Evolutionary conservation across 2,888 invertebrate species (phyloP), one percentile per base, ranked within the genome.

Genomic region (Noctua janthe): DNA sequence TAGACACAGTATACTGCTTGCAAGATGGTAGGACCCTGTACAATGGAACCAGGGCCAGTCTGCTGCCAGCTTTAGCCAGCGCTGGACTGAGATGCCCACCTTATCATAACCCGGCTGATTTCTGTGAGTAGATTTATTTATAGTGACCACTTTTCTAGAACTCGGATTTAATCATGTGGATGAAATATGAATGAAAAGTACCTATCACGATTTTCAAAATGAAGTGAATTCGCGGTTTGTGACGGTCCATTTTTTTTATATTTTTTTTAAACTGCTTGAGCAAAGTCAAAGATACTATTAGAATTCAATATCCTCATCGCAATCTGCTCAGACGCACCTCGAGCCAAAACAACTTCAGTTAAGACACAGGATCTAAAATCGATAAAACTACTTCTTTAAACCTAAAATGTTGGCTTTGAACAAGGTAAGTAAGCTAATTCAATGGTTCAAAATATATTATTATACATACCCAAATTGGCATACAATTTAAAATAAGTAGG

Each of bases 31-130:
- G 98, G 80, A 99, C 99, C 89, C 97, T 99, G 87, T 99, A 99
- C 94, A 98, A 98, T 90, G 99, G 99, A 10, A 97, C 98, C 0
- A 97, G 98, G 0, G 95, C 95, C 39, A 97, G 97, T 59, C 95
- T 99, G 54, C 95, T 99, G 66, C 98, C 99, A 0, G 99, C 99
- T 91, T 96, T 99, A 77, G 97, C 97, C 11, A 97, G 97, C 17
- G 97, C 98, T 62, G 98, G 98, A 23, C 96, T 99, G 20, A 96
- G 97, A 47, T 99, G 99, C 94, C 99, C 99, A 4, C 97, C 98
- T 35, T 99, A 99, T 92, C 99, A 99, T 95, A 99, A 99, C 94
- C 99, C 99, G 1, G 99, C 99, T 17, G 99, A 99, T 97, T 99
- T 98, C 95, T 97, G 99, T 99, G 97, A 98, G 98, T 97, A 78